phyloP scores from a whole-genome alignment of 2,113 vertebrate species.

The Rhinoderma darwinii region DNA sequence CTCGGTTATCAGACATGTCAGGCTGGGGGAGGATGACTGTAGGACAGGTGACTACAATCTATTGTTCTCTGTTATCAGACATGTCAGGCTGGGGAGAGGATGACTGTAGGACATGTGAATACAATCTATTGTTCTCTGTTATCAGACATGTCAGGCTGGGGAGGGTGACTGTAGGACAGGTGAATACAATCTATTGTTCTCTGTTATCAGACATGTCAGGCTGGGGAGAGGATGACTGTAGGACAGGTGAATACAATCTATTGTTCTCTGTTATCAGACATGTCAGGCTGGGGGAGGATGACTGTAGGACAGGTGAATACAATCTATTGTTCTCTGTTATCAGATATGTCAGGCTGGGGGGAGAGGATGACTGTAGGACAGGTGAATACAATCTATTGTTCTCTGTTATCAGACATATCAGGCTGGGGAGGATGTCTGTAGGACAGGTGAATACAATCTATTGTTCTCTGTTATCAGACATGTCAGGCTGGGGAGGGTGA shows the following conservation, averaged over 20 bases:
- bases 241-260: neutral
- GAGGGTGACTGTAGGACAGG: neutral
- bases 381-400: neutral
- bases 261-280: neutral
- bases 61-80: neutral
- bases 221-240: too few relatives aligned
- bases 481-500: too few relatives aligned
- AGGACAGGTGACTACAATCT: neutral
- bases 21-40: neutral
- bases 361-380: neutral
- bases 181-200: neutral
- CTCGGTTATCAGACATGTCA: neutral
- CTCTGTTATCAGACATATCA: too few relatives aligned
- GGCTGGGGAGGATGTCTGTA: too few relatives aligned
- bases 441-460: neutral
- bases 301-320: neutral
- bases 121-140: neutral
- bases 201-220: too few relatives aligned
- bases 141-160: neutral
- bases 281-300: too few relatives aligned
- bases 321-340: neutral
- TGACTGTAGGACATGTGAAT: too few relatives aligned
- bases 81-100: too few relatives aligned
- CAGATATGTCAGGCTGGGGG: too few relatives aligned
- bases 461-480: neutral